Evolutionary conservation across 2,113 vertebrate species (phyloP), one percentile per base, ranked within the genome.

Genomic region (Gymnogyps californianus): DNA sequence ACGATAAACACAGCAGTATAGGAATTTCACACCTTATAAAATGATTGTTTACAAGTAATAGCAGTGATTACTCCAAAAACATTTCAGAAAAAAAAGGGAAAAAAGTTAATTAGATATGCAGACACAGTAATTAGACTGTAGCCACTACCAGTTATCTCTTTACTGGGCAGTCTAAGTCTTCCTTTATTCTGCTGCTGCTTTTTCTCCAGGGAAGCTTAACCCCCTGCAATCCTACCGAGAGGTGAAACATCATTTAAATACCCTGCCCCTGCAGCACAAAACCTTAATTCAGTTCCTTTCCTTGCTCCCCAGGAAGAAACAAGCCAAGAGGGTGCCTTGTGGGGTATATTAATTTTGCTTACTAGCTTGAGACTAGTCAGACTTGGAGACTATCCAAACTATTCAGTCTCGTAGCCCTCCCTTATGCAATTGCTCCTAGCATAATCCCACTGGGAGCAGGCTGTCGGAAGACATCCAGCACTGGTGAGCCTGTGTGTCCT

Each of bases 21-120:
- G 91, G 94, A 95, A 94, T 87, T 91, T 90, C 58, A 75, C 85
- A 95, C 93, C 47, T 89, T 96, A 83, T 93, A 92, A 96, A 96
- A 92, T 14, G 32, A 92, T 74, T 89, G 87, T 90, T 94, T 95
- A 97, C 62, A 93, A 90, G 72, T 80, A 94, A 84, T 16, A 88
- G 59, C 28, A 62, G 38, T 6, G 40, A 89, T 87, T 94, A 91
- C 11, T 72, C 59, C 16, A 84, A 84, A 91, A 93, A 38, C 34
- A 76, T 51, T 64, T 80, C 71, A 75, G 36, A 24, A 81, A 87
- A 87, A 85, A 87, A 44, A 26, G 3, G 18, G 20, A 1, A 21
- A 55, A 74, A 91, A 84, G 52, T 46, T 78, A 91, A 92, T 86
- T 92, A 71, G 65, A 69, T 49, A 80, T n/a, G 64, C 58, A 93